Base-by-base conservation (phyloP, 2,797 vertebrate genomes). In the Pangasius larnaudii region DNA sequence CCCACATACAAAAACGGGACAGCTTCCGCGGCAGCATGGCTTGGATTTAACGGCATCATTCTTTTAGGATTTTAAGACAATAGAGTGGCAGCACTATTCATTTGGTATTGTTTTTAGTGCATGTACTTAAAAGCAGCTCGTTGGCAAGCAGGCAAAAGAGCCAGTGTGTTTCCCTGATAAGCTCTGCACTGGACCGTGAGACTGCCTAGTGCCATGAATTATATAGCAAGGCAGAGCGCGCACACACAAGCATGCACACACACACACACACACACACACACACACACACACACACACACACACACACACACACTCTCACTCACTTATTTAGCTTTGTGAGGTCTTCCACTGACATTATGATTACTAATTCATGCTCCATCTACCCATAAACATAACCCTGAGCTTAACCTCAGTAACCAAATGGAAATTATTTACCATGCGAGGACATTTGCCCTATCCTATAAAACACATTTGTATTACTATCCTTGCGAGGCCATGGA, bases 151-250 rank as follows among this genome's bases (percentile, higher is more conserved):
- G 19, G 85, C 82, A 69, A 87, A 88, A 89, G 79, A 65, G 74
- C 88, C 88, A 86, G 51, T 90, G 84, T 65, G 69, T 56, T 87
- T 65, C 74, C 86, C 69, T 87, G 88, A 91, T 90, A 91, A 90
- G 86, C 87, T 53, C 53, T 78, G 69, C 87, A 90, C 87, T 42
- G 51, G 89, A 87, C 36, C 36, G 5, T 59, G 82, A 33, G 72
- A 89, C 75, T 33, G 61, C 65, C n/a, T 71, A 19, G 74, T 88
- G 88, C 81, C 83, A 89, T 88, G 51, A 78, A 89, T 89, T 86
- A 74, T 88, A 86, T 67, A 87, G 80, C 63, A 49, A 85, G 27
- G n/a, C 39, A 87, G 77, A 63, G 61, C 7, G 53, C 36, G 0
- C 16, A 36, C 27, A 22, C 36, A 30, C 24, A 4, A 39, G 14